Base-by-base conservation (phyloP, 2,888 invertebrate species). In the Eulithis prunata region DNA sequence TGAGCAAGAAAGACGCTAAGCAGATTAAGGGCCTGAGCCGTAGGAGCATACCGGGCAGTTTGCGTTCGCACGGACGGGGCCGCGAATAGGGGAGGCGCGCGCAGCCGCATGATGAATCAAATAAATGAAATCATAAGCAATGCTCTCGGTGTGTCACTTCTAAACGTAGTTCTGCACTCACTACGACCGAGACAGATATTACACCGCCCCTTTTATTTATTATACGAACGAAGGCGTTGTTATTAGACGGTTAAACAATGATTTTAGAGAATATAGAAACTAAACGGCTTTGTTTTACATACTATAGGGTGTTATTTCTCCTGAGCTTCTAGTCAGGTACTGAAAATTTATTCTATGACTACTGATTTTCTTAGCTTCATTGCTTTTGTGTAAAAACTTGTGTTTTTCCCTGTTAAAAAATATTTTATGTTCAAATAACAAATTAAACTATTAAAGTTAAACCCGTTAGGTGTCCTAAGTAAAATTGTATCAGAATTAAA, bases 161-260 rank as follows among this genome's bases (percentile, higher is more conserved):
- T 52, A 61, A 53, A 61, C 54, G 53, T 54, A 61, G 47, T 58
- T 45, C 78, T 84, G 85, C 86, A 85, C 82, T 86, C 80, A 79
- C 81, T 79, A 75, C 79, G 77, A 77, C 72, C 79, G 76, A 77
- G 89, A 89, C 89, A 88, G 90, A 87, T 90, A 90, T 90, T 91
- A 87, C 90, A 83, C 78, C 76, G 73, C 76, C 78, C 76, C 70
- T 72, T 77, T 80, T 88, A 88, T 91, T 91, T 91, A 90, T 89
- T 81, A 87, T 83, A 81, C 79, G 83, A 80, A 86, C 85, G 81
- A 84, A 72, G 71, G 77, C 79, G 76, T 80, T 80, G 79, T 82
- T 85, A 84, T 84, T 80, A 80, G 78, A 78, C 65, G 72, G 71
- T 82, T 80, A 81, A 79, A 83, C 78, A 79, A 78, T 71, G 73